Evolutionary conservation across 2,113 vertebrate species (phyloP).

Genomic region (Serinus canaria): DNA sequence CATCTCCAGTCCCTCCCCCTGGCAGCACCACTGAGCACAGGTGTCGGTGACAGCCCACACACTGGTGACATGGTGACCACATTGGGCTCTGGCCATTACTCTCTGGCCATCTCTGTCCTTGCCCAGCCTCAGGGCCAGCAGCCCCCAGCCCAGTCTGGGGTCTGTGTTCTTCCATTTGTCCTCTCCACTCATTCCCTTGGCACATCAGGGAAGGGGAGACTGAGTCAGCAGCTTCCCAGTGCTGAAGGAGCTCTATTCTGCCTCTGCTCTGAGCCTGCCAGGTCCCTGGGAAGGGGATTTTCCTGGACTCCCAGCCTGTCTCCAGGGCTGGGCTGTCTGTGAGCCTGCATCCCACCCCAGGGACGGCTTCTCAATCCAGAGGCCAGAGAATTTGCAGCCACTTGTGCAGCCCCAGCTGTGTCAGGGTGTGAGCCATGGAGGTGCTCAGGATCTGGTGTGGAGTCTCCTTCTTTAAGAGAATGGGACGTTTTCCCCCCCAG

Average conservation of each 20-base stretch:
- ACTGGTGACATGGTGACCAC: accelerated
- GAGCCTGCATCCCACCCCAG: not conserved
- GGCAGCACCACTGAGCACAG: accelerated
- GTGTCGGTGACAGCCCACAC: not conserved
- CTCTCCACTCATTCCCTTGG: not conserved
- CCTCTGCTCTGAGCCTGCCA: not conserved
- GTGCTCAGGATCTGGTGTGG: not conserved
- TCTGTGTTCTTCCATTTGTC: not conserved
- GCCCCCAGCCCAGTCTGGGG: not conserved
- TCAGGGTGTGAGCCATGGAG: not conserved
- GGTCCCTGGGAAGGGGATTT: not conserved
- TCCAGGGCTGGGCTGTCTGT: not conserved
- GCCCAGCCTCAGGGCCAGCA: not conserved
- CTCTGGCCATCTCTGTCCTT: not conserved
- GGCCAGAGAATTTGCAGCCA: not conserved
- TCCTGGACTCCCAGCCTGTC: not conserved
- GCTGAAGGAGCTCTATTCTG: not conserved
- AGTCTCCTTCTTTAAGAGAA: not conserved
- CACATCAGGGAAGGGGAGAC: not conserved
- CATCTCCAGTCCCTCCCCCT: not conserved
- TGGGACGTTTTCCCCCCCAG: not conserved
- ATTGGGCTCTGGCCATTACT: accelerated
- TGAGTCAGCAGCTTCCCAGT: not conserved
- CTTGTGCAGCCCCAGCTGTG: not conserved
- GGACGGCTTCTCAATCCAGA: not conserved